These are phyloP conservation scores for Iguana delicatissima DNA, from an alignment of 2,797 vertebrate species.

Conservation along the genomic window DNA sequence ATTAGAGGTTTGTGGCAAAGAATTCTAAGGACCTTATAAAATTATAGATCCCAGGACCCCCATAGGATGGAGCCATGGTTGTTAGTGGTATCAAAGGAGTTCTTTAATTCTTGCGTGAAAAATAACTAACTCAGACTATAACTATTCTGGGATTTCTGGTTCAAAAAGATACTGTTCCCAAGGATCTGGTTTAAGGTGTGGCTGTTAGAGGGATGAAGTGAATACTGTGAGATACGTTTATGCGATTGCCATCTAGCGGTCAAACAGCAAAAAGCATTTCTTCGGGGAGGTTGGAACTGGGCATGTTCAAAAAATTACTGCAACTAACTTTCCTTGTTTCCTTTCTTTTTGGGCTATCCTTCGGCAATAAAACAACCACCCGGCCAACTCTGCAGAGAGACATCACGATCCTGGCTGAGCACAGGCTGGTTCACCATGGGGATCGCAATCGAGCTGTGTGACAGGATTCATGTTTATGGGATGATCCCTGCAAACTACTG, in stretches of 20 bases:
- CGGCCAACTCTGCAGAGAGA: slow-evolving; percentile 80
- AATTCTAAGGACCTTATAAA: no score
- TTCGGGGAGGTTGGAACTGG: no score
- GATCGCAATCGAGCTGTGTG: slow-evolving; percentile 93
- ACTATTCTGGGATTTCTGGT: no score
- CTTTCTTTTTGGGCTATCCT: neutral
- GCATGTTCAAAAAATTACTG: no score
- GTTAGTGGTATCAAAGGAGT: no score
- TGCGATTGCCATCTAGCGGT: neutral
- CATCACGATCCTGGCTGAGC: slow-evolving; percentile 96
- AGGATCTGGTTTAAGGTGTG: neutral
- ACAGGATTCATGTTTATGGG: slow-evolving; percentile 93
- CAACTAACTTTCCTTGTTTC: no score
- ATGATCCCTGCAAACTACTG: slow-evolving; percentile 96
- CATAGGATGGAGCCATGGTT: no score
- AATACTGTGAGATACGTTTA: neutral
- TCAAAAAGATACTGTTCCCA: neutral
- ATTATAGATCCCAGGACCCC: no score
- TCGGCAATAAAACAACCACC: rapidly evolving
- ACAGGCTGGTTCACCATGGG: slow-evolving; percentile 99
- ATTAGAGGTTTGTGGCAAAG: no score
- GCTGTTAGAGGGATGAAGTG: neutral
- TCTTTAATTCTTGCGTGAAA: no score
- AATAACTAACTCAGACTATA: no score
- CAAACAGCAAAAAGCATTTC: neutral